Conservation (phyloP, 2,113 vertebrate genomes). For the Osmerus mordax region DNA sequence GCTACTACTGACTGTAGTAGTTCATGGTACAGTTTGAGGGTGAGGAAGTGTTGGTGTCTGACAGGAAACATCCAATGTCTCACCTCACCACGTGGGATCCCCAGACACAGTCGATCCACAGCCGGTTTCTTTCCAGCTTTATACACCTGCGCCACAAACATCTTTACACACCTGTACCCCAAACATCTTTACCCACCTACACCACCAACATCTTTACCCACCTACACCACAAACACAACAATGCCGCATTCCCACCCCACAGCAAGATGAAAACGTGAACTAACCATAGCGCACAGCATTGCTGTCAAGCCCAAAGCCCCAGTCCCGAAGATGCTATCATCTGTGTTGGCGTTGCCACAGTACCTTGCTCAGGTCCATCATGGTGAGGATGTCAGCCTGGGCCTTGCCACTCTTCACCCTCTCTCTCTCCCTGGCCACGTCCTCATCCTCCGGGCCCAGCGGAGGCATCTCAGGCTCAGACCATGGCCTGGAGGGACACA, state of each 20-base stretch:
- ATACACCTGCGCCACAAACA: conserved; percentile 63
- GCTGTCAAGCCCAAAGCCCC: no score
- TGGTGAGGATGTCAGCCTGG: conserved; percentile 68
- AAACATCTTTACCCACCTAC: neutral
- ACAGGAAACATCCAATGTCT: conserved; percentile 12
- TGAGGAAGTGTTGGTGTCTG: no score
- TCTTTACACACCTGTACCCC: conserved; percentile 7
- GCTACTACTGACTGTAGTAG: no score
- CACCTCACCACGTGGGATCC: conserved; percentile 77
- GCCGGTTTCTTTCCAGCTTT: conserved; percentile 68
- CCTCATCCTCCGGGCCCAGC: conserved; percentile 72
- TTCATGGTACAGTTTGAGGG: no score
- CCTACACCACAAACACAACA: neutral
- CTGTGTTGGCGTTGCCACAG: neutral
- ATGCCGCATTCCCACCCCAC: neutral
- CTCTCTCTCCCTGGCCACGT: conserved; percentile 72
- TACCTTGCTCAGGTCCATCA: conserved; percentile 64
- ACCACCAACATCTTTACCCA: neutral
- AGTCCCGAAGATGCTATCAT: neutral
- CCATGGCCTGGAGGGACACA: conserved; percentile 57
- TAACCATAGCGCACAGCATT: no score
- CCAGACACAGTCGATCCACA: conserved; percentile 74
- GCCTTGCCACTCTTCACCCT: conserved; percentile 66
- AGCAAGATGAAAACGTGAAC: neutral
- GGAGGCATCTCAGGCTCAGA: conserved; percentile 55